Base-by-base conservation (phyloP, 1,140 invertebrate genomes). In the Cryptotermes secundus region DNA sequence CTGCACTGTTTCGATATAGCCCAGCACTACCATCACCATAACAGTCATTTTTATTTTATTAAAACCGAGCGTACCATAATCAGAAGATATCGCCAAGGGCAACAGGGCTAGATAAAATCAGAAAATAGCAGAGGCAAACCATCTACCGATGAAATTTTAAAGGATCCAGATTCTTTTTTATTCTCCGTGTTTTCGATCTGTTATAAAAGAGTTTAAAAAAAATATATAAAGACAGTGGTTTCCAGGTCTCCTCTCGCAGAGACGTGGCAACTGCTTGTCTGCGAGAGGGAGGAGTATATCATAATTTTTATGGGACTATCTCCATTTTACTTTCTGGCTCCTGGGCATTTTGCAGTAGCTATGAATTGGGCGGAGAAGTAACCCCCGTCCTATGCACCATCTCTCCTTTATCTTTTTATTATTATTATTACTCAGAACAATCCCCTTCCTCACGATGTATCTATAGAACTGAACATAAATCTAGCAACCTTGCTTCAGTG, bases 311-410 rank as follows among this genome's bases (percentile, higher is more conserved):
- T 53, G 81, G 38, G 59, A 72, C 59, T 16, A 72, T 72, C 31
- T 72, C 81, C 42, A 45, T 22, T 45, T 45, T 82, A 42, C 42
- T 26, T 34, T 49, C 26, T 82, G 81, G 81, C 81, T 82, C 45
- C 81, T 45, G 81, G 81, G 81, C 81, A 82, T 82, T 82, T 82
- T 82, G 81, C 81, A 82, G 81, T 82, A 82, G 81, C 81, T 45
- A 38, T 38, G 45, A 82, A 82, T 53, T 82, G 81, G 81, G 81
- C 81, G 81, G 81, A 45, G 45, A 24, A 36, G 34, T 4, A 14
- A 42, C 10, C 80, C n/a, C n/a, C n/a, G n/a, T n/a, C n/a, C 26
- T 19, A 31, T 3, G 2, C 42, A 7, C 36, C n/a, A 19, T 16
- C 81, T 26, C 38, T 31, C 81, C 35, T 3, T 45, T 45, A 31